Conservation (phyloP, 2,113 vertebrate genomes). For the Pavo muticus region DNA sequence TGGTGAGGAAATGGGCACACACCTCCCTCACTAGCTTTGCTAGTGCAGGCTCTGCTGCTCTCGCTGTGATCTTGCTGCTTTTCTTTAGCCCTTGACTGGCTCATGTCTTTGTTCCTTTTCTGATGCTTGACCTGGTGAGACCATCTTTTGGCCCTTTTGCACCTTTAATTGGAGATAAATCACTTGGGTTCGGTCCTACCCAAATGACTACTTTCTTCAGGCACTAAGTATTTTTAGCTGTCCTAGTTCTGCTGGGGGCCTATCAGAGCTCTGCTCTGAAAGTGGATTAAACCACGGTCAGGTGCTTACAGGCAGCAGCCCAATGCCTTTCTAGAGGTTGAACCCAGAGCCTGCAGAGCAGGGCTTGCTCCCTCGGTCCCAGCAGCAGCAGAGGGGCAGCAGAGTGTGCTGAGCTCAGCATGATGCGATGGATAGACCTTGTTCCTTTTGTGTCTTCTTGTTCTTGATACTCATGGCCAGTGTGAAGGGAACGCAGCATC, state of each 20-base stretch:
- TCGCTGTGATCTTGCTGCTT: not conserved
- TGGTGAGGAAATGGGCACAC: constrained; percentile 25
- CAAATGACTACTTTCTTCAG: not conserved
- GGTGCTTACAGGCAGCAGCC: constrained; percentile 46
- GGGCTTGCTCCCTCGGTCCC: not conserved
- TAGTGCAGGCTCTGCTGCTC: constrained; percentile 23
- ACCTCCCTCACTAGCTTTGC: not conserved
- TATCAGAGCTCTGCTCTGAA: not conserved
- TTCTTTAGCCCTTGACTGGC: not conserved
- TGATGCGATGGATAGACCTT: not conserved
- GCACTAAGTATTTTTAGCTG: constrained; percentile 63
- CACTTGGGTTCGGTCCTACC: not conserved
- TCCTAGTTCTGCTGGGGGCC: constrained; percentile 41
- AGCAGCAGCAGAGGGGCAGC: not conserved
- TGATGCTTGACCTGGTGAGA: not conserved
- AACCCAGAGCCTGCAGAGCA: not conserved
- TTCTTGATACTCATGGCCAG: not conserved
- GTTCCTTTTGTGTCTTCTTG: not conserved
- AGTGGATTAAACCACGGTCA: constrained; percentile 45
- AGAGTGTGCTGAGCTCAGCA: fast-evolving
- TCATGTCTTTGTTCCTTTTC: not conserved
- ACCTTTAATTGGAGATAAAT: constrained; percentile 27
- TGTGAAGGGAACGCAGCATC: not conserved
- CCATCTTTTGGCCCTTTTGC: not conserved
- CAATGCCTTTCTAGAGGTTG: constrained; percentile 9